Evolutionary conservation across 2,888 invertebrate genomes (phyloP).

Genomic region (Athalia circularis): DNA sequence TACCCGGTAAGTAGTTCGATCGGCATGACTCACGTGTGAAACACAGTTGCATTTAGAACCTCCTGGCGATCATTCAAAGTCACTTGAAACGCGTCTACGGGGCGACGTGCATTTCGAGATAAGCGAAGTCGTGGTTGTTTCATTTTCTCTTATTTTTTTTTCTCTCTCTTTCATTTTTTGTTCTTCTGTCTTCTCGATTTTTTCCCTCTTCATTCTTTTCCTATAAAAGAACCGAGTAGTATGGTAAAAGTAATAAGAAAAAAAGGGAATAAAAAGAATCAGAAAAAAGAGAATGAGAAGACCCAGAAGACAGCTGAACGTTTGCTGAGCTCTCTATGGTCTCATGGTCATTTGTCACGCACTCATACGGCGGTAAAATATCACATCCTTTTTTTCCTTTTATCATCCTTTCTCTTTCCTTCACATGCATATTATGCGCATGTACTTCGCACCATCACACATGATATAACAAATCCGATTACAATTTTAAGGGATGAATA

Average conservation of each 20-base stretch:
- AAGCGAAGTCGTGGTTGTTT: constrained; percentile 23
- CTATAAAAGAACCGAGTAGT: not conserved
- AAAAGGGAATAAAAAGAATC: not conserved
- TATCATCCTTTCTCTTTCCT: not conserved
- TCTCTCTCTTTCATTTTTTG: not conserved
- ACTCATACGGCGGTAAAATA: not conserved
- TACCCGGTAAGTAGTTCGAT: not conserved
- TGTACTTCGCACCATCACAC: no score
- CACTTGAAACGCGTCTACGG: constrained; percentile 36
- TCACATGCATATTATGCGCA: not conserved
- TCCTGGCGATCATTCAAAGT: constrained; percentile 38
- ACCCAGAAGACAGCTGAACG: constrained; percentile 22
- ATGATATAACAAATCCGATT: no score
- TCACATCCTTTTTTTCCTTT: not conserved
- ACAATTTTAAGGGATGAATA: no score
- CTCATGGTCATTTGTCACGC: constrained; percentile 19
- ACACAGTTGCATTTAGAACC: constrained; percentile 7
- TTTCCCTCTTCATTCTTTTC: not conserved
- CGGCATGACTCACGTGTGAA: constrained; percentile 36
- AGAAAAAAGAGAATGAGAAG: not conserved
- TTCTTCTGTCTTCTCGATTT: not conserved
- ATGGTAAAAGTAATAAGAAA: not conserved
- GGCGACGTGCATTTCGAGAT: constrained; percentile 31
- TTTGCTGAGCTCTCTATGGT: not conserved
- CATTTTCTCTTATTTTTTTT: not conserved